phyloP scores from a whole-genome alignment of 1,140 invertebrate genomes.

The Cataglyphis hispanica region DNA sequence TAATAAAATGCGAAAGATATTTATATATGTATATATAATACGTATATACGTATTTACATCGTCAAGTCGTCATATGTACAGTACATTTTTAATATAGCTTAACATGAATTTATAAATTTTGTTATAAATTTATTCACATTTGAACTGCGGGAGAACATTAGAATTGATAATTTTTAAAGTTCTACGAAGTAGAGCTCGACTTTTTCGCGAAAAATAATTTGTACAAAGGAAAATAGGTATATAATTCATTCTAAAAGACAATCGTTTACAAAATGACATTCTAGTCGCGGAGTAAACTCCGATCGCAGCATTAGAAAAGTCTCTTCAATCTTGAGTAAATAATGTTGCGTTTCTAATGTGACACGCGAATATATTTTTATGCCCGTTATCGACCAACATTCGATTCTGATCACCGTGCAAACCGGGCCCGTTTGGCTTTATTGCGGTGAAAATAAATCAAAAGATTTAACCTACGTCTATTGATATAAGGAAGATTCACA shows the following conservation, averaged over 20 bases:
- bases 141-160: neutral
- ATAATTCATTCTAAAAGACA: neutral
- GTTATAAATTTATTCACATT: slow-evolving; percentile 4
- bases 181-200: neutral
- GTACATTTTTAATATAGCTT: slow-evolving; percentile 20
- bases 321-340: slow-evolving; percentile 15
- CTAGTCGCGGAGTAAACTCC: neutral
- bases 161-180: neutral
- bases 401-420: neutral
- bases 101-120: neutral
- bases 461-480: neutral
- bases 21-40: neutral
- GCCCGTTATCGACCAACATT: neutral
- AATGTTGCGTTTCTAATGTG: neutral
- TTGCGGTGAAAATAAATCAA: neutral
- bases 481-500: neutral
- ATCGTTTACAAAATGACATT: neutral
- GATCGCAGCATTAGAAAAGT: neutral
- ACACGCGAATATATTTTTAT: neutral
- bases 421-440: neutral
- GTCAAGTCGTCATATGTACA: neutral
- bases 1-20: slow-evolving; percentile 71
- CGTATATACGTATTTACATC: neutral
- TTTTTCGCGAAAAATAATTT: neutral
- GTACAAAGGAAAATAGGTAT: neutral